Conservation (phyloP, 2,888 invertebrate genomes). For the Eueremaeus valkanovi region DNA sequence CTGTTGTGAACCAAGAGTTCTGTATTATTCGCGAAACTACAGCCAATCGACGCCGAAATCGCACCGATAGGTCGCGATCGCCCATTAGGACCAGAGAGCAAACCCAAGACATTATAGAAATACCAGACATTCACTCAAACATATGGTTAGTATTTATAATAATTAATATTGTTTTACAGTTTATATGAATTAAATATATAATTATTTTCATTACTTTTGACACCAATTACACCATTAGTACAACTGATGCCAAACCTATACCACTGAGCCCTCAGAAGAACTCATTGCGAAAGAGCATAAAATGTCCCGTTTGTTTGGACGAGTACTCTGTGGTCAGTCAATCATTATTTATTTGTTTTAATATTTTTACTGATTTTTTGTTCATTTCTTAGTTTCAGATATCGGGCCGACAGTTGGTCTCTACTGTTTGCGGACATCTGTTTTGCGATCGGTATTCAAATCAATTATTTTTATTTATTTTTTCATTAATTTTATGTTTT, state of each 20-base stretch:
- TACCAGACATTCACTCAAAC: not conserved
- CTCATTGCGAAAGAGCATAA: not conserved
- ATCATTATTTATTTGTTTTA: not conserved
- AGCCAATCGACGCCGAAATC: not conserved
- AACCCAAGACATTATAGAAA: constrained; percentile 10
- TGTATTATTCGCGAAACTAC: not conserved
- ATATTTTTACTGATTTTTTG: not conserved
- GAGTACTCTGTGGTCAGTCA: not conserved
- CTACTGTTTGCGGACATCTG: constrained; percentile 23
- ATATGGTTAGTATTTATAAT: not conserved
- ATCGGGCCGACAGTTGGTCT: constrained; percentile 6
- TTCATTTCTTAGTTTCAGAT: constrained; percentile 3
- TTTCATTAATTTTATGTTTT: not conserved
- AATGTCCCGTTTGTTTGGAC: constrained; percentile 24
- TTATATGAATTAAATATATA: not conserved
- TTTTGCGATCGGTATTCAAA: constrained; percentile 14
- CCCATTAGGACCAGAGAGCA: too few relatives aligned
- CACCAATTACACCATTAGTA: not conserved
- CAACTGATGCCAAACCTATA: not conserved
- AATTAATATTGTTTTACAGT: not conserved
- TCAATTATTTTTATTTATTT: not conserved
- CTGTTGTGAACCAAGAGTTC: not conserved
- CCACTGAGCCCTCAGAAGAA: not conserved
- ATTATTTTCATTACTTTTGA: not conserved
- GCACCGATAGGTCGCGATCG: not conserved